Percentiles rank a stretch among this genome's conserved stretches.
These are phyloP conservation scores for Momotus momota DNA, from an alignment of 2,797 vertebrate genomes.

Conservation along the genomic window DNA sequence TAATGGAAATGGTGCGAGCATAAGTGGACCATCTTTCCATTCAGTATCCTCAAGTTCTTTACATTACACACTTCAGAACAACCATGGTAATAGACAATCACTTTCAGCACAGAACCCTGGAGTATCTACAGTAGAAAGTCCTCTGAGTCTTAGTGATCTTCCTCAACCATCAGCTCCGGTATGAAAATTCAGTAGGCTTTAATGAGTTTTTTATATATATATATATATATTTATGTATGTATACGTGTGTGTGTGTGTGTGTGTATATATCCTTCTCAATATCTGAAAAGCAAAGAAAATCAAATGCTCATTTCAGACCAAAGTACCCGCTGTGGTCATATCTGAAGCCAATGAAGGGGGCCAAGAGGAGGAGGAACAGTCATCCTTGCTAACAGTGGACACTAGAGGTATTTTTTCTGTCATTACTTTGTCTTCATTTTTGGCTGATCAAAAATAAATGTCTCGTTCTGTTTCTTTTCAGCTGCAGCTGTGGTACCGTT, in stretches of 20 bases:
- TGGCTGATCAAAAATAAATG: slow-evolving; percentile 1
- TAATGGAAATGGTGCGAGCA: slow-evolving; percentile 79
- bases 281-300: slow-evolving; percentile 13
- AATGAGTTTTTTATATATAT: not conserved
- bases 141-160: not conserved
- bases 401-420: slow-evolving; percentile 58
- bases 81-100: not conserved
- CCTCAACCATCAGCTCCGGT: slow-evolving; percentile 41
- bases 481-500: slow-evolving; percentile 32
- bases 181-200: slow-evolving; percentile 7
- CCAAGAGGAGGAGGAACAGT: not conserved
- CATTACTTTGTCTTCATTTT: not conserved
- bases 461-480: not conserved
- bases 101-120: slow-evolving; percentile 18
- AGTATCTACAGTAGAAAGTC: slow-evolving; percentile 16
- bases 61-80: slow-evolving; percentile 45
- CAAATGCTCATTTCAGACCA: slow-evolving; percentile 60
- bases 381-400: not conserved
- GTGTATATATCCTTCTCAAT: not conserved
- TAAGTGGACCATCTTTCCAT: slow-evolving; percentile 58
- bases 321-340: slow-evolving; percentile 14
- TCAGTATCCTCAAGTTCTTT: slow-evolving; percentile 45
- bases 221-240: not conserved
- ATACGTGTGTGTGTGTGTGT: not conserved
- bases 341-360: slow-evolving; percentile 76